Evolutionary conservation across 2,888 invertebrate species (phyloP), one percentile per base, ranked within the genome.

Genomic region (Drosophila helvetica): DNA sequence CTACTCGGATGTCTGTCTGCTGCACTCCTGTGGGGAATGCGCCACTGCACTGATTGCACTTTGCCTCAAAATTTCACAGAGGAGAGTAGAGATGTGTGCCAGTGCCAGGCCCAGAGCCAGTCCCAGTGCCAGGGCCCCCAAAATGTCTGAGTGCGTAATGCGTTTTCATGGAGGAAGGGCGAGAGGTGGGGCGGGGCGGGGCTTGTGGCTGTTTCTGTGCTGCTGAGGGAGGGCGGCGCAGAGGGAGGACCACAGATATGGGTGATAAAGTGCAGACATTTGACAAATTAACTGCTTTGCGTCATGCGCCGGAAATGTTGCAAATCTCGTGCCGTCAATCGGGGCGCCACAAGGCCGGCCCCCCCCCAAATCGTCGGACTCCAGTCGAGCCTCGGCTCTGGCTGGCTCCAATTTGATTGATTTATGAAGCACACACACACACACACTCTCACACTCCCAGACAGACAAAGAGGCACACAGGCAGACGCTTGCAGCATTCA

Each of bases 231-330:
- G n/a, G n/a, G n/a, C n/a, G 22, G 3, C 22, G 46, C 46, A 33
- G 46, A 22, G 12, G 58, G 42, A 65, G 38, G 51, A n/a, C n/a
- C 10, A 60, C 68, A 68, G 82, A 88, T 82, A 82, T 84, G 78
- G 66, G 86, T 86, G 86, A 88, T 89, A 88, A 89, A 86, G 86
- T 88, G 86, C 88, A 86, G 86, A 86, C 86, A 86, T 86, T 89
- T 86, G 89, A 86, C 89, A 86, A 86, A 86, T 86, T 86, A 86
- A 86, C 89, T 89, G 88, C 86, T 86, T 76, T 85, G 86, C 80
- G 75, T 56, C 70, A 75, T 75, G 74, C 75, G 72, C 69, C 84
- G 84, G 88, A 86, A 71, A 88, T 88, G 80, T 71, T 86, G 80
- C 72, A 86, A 65, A 66, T 67, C 83, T 83, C 75, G 82, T 50